phyloP scores from a whole-genome alignment of 2,797 vertebrate species.

The Cichlasoma orientale region DNA sequence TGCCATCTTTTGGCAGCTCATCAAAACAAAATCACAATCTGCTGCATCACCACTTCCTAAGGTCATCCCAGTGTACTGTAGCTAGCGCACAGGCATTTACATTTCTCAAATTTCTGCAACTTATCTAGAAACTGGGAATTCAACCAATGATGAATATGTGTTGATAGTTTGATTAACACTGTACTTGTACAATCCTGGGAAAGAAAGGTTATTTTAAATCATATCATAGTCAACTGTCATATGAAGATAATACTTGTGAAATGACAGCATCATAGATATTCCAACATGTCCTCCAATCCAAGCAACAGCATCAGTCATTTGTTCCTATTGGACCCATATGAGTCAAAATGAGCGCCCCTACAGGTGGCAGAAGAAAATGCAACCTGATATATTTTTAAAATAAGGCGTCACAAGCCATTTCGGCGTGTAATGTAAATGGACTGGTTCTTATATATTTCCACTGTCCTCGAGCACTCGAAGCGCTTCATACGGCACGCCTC shows the following conservation, averaged over 20 bases:
- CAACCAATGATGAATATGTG: background rate
- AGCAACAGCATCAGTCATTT: no score
- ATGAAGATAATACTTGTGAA: background rate
- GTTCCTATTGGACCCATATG: no score
- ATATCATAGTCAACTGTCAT: background rate
- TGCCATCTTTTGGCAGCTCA: slow-evolving; percentile 47
- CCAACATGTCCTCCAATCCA: no score
- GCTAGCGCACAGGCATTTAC: background rate
- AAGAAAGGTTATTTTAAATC: background rate
- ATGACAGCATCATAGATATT: no score
- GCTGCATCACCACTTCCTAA: slow-evolving; percentile 38
- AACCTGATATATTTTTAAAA: no score
- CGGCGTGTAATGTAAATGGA: no score
- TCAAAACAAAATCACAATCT: slow-evolving; percentile 55
- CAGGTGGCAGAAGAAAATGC: no score
- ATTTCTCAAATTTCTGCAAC: background rate
- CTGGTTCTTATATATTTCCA: no score
- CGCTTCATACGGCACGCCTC: no score
- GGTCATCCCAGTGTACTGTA: slow-evolving; percentile 10
- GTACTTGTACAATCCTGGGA: background rate
- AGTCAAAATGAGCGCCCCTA: no score
- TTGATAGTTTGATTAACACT: background rate
- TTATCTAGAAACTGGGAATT: background rate
- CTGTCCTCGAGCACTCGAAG: no score
- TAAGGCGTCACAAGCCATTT: no score